Base-by-base conservation (phyloP, 2,797 vertebrate species). In the Sebastes ruberrimus region DNA sequence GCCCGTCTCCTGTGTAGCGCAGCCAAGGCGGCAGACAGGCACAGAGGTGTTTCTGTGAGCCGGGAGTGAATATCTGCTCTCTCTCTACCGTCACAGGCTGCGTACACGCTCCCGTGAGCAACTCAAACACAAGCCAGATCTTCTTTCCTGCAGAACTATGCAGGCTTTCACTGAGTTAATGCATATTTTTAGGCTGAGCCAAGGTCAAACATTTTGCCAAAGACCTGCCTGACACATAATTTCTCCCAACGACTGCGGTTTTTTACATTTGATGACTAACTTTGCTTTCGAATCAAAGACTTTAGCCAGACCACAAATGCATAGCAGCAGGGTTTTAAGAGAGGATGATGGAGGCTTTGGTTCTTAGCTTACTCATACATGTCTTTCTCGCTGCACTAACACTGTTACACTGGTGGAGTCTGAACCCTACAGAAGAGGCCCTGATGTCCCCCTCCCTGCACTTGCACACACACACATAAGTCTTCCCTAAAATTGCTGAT, bases 401-500 rank as follows among this genome's bases (percentile, higher is more conserved):
- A 75, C 62, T 28, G 82, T 61, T 66, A 46, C 73, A 80, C 13
- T 65, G 77, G 66, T 38, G 62, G 70, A 70, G 89, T 9, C 71
- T 63, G 52, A 86, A 64, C 57, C 53, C 10, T 55, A 71, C 69
- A 86, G 71, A 88, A 75, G 89, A 86, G 82, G 76, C 87, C 87
- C 56, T 76, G 8, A 82, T 52, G 76, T 66, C 80, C 68, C 86
- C 76, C 85, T 73, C 65, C 42, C 35, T 69, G 46, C 85, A 80
- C 71, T 52, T 56, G 79, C 30, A 64, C 71, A 53, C 53, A 70
- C 80, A 73, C 28, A 42, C 80, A 68, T 78, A 80, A 82, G 71
- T 92, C 81, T 90, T 89, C 80, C 87, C 90, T 87, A 92, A 92
- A 93, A 93, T 93, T 93, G 93, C 94, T 93, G 92, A 95, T 91